Conservation (phyloP, 2,797 vertebrate genomes). For the Rhodeus uyekii region DNA sequence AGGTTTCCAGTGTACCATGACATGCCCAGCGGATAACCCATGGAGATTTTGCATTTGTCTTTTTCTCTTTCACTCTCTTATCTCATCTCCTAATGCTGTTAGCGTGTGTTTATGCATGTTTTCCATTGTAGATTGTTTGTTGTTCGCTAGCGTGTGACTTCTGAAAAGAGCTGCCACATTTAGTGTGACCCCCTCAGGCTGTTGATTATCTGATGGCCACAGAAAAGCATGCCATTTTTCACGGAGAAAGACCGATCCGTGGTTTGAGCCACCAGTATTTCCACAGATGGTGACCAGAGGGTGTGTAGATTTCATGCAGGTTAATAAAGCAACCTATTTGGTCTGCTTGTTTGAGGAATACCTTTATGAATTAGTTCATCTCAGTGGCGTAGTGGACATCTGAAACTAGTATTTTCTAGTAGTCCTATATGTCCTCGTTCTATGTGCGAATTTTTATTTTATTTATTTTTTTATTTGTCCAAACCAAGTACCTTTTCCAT, state of each 20-base stretch:
- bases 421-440: neutral
- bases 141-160: neutral
- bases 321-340: neutral
- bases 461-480: no score
- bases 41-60: neutral
- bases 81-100: neutral
- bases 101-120: conserved; percentile 17
- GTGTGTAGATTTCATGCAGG: neutral
- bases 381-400: neutral
- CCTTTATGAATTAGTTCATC: neutral
- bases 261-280: conserved; percentile 3
- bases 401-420: neutral
- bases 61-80: neutral
- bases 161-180: neutral
- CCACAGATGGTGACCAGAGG: conserved; percentile 32
- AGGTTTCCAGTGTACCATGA: neutral
- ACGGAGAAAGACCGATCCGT: neutral
- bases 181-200: neutral
- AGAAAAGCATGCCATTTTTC: conserved; percentile 8
- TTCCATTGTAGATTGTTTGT: conserved; percentile 28
- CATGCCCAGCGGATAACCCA: neutral
- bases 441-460: neutral
- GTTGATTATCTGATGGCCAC: conserved; percentile 8
- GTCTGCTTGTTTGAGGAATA: neutral
- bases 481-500: neutral